Evolutionary conservation across 1,140 invertebrate species (phyloP).

Genomic region (Dreissena polymorpha): DNA sequence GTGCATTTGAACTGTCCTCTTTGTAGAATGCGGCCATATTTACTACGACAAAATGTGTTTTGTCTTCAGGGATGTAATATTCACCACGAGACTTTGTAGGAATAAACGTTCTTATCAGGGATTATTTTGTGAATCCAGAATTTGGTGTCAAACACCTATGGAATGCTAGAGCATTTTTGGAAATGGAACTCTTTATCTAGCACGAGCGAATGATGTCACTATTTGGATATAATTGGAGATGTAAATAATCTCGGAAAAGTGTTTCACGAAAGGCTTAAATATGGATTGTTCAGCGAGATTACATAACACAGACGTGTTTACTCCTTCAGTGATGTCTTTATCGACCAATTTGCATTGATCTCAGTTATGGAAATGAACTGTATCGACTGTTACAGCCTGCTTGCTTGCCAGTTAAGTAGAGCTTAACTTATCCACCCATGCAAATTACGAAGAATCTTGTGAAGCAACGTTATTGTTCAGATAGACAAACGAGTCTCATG

Average conservation of each 20-base stretch:
- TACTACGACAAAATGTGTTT: not conserved
- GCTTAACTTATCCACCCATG: not conserved
- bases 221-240: not conserved
- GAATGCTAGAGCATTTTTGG: not conserved
- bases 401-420: slow-evolving; percentile 9
- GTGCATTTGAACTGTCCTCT: slow-evolving; percentile 46
- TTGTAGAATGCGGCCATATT: slow-evolving; percentile 22
- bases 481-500: slow-evolving; percentile 9
- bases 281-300: slow-evolving; percentile 3
- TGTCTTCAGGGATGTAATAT: slow-evolving; percentile 40
- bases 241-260: not conserved
- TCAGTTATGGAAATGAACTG: not conserved
- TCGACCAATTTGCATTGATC: slow-evolving; percentile 4
- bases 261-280: slow-evolving; percentile 11
- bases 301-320: too few relatives aligned
- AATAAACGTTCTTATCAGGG: slow-evolving; percentile 36
- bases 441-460: slow-evolving; percentile 14
- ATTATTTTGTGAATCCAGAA: slow-evolving; percentile 20
- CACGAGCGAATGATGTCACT: slow-evolving; percentile 5
- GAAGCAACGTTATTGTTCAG: slow-evolving; percentile 7
- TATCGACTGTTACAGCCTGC: not conserved
- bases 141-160: slow-evolving; percentile 15
- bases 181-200: slow-evolving; percentile 5
- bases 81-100: slow-evolving; percentile 13
- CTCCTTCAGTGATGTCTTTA: not conserved